Conservation (phyloP, 2,888 invertebrate species). For the Caenorhabditis drosophilae region DNA sequence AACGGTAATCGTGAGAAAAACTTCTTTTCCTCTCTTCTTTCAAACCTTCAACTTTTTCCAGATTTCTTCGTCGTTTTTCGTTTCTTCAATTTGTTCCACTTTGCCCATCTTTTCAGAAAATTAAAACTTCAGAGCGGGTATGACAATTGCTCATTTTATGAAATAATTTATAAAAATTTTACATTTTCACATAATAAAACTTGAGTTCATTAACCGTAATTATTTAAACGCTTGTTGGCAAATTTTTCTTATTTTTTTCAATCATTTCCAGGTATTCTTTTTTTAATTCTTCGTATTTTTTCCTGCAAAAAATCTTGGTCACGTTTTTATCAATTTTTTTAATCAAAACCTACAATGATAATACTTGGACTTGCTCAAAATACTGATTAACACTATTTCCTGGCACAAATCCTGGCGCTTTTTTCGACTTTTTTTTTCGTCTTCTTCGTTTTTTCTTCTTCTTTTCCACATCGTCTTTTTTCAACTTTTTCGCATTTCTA, state of each 20-base stretch:
- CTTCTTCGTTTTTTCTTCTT: constrained; percentile 4
- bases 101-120: constrained; percentile 14
- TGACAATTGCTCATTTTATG: neutral
- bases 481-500: neutral
- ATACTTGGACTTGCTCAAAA: constrained; percentile 30
- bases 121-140: constrained; percentile 6
- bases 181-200: constrained; percentile 1
- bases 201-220: no score
- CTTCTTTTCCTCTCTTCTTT: neutral
- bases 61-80: constrained; percentile 15
- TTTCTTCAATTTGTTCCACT: constrained; percentile 25
- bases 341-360: constrained; percentile 23
- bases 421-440: constrained; percentile 10
- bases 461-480: constrained; percentile 7
- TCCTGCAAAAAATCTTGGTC: constrained; percentile 13
- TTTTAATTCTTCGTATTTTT: constrained; percentile 21
- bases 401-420: constrained; percentile 12
- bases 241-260: neutral
- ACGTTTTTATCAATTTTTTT: no score
- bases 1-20: no score
- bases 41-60: constrained; percentile 1
- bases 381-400: constrained; percentile 20
- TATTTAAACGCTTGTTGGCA: no score
- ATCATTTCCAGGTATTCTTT: constrained; percentile 19
- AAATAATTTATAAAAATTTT: neutral